Base-by-base conservation (phyloP, 2,888 invertebrate genomes). In the Macropis europaea region DNA sequence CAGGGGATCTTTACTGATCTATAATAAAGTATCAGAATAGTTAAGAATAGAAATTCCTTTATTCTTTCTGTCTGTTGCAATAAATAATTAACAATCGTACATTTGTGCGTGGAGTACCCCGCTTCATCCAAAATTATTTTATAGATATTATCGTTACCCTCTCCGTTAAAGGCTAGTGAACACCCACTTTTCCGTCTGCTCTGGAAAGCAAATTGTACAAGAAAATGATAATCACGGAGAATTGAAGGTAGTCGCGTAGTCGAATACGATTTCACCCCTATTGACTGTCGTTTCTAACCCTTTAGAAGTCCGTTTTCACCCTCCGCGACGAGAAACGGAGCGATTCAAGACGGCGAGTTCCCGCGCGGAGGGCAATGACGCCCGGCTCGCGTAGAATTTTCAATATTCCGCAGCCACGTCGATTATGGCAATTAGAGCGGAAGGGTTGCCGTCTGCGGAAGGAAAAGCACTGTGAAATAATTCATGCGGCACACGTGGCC, bases 191-290 rank as follows among this genome's bases (percentile, higher is more conserved):
- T n/a, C n/a, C n/a, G n/a, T n/a, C n/a, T n/a, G n/a, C n/a, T n/a
- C n/a, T n/a, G n/a, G n/a, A n/a, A n/a, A n/a, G n/a, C n/a, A n/a
- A n/a, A n/a, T n/a, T n/a, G n/a, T n/a, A n/a, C n/a, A 54, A 43
- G 73, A 72, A 77, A 77, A 79, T 66, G 69, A 73, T 38, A n/a
- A n/a, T n/a, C n/a, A n/a, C 70, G 43, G 22, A 40, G 36, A 19
- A 52, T 73, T 43, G 42, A 13, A 11, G 54, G 62, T 61, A 59
- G 63, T 63, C 72, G 45, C 28, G 19, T 17, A 11, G 28, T 2
- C 40, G 38, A 50, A 61, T 40, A 53, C 26, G 36, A 6, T n/a
- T 36, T 22, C n/a, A 9, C 32, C 6, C 11, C 42, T 11, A n/a
- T 19, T 15, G 9, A 15, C 15, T 17, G 26, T 48, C 52, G 32